phyloP scores from a whole-genome alignment of 2,797 vertebrate genomes.

The Poeciliopsis infans region DNA sequence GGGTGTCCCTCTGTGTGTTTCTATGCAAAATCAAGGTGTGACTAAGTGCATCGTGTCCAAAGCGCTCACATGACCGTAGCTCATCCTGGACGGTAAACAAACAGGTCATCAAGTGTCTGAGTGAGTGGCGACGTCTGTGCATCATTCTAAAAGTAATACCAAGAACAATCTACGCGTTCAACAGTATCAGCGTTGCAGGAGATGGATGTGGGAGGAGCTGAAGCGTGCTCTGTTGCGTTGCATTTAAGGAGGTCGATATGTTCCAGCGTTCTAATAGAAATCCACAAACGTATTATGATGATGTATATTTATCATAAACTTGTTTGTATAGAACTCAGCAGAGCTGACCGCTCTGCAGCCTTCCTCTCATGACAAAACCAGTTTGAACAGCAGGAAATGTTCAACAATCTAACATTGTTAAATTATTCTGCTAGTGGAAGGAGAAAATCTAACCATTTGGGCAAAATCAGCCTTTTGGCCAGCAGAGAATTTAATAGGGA shows the following conservation, averaged over 20 bases:
- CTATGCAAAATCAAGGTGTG: conserved; percentile 40
- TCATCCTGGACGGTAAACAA: conserved; percentile 23
- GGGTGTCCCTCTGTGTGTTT: conserved; percentile 12
- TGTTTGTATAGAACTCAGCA: not conserved
- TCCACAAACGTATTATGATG: not conserved
- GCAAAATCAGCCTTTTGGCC: not conserved
- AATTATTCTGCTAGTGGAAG: not conserved
- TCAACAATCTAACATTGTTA: not conserved
- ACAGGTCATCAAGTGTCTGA: conserved; percentile 23
- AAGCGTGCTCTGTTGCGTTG: not conserved
- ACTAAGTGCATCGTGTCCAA: conserved; percentile 23
- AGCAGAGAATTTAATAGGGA: not conserved
- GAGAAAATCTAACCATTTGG: not conserved
- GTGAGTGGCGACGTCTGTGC: not conserved
- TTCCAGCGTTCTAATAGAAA: not conserved
- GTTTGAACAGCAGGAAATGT: not conserved
- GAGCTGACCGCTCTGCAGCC: not conserved
- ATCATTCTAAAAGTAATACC: conserved; percentile 30
- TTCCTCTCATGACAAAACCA: not conserved
- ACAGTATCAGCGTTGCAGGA: conserved; percentile 32
- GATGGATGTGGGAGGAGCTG: conserved; percentile 16
- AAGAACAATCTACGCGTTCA: conserved; percentile 23
- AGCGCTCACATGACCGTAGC: conserved; percentile 14
- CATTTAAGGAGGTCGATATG: not conserved
- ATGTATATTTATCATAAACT: not conserved